Percentiles rank a stretch among this genome's conserved stretches.
Evolutionary conservation across 1,140 invertebrate species (phyloP).

Genomic region (Anthonomus grandis): DNA sequence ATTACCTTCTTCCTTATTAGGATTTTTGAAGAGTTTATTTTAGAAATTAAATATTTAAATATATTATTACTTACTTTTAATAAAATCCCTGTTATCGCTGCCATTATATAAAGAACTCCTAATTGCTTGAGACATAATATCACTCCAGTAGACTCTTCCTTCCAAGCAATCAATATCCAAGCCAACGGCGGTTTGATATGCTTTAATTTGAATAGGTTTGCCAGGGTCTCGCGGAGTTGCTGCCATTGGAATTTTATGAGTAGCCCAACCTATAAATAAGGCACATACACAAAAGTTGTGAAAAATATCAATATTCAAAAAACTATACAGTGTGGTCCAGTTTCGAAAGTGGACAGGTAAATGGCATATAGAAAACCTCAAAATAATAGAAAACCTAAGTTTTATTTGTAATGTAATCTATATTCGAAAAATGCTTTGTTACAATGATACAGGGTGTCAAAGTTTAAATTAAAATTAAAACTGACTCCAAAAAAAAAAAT

Average conservation of each 20-base stretch:
- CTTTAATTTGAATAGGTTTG: conserved; percentile 57
- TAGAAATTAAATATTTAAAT: background rate
- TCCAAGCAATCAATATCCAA: conserved; percentile 85
- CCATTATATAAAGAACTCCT: conserved; percentile 74
- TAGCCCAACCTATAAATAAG: conserved; percentile 61
- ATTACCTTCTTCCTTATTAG: background rate
- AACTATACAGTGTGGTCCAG: too few relatives aligned
- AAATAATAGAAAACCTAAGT: background rate
- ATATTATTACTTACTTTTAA: conserved; percentile 56
- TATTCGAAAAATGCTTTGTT: too few relatives aligned
- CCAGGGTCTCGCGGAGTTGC: conserved; percentile 52
- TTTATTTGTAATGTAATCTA: background rate
- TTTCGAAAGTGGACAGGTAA: too few relatives aligned
- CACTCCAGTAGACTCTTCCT: conserved; percentile 86
- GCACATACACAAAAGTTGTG: too few relatives aligned
- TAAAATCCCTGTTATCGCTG: conserved; percentile 60
- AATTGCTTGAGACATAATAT: conserved; percentile 74
- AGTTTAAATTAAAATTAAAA: too few relatives aligned
- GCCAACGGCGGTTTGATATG: conserved; percentile 67
- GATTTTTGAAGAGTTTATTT: too few relatives aligned
- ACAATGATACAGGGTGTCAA: too few relatives aligned
- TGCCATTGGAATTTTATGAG: conserved; percentile 73
- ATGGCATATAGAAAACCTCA: too few relatives aligned
- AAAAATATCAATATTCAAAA: too few relatives aligned
- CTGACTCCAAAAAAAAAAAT: too few relatives aligned